phyloP scores from a whole-genome alignment of 2,797 vertebrate species.

The Tenualosa thibaudeaui region DNA sequence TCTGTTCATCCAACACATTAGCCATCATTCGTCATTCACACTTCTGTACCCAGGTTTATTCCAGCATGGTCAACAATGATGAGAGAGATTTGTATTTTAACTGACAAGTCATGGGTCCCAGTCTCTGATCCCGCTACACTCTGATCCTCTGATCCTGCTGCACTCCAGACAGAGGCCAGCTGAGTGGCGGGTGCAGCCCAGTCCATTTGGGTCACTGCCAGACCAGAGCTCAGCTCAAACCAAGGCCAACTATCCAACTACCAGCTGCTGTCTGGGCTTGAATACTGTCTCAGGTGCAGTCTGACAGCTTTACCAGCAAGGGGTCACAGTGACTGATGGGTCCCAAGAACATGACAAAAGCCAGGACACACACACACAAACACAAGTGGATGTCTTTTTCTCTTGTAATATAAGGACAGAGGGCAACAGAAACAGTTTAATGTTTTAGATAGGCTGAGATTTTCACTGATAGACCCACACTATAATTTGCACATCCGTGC shows the following conservation, averaged over 20 bases:
- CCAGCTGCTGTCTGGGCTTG: neutral
- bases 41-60: neutral
- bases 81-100: neutral
- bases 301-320: slow-evolving; percentile 3
- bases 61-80: neutral
- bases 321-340: neutral
- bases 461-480: too few species aligned
- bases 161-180: neutral
- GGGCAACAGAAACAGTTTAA: neutral
- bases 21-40: neutral
- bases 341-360: neutral
- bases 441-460: too few species aligned
- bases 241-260: neutral
- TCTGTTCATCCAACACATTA: neutral
- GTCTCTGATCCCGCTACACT: neutral
- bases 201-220: neutral
- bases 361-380: neutral
- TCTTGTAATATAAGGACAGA: neutral
- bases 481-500: too few species aligned
- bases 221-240: neutral
- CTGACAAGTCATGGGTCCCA: neutral
- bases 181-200: neutral
- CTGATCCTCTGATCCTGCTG: neutral
- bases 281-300: neutral
- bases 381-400: neutral